phyloP scores from a whole-genome alignment of 2,888 invertebrate genomes.

The Trichacis sp. region DNA sequence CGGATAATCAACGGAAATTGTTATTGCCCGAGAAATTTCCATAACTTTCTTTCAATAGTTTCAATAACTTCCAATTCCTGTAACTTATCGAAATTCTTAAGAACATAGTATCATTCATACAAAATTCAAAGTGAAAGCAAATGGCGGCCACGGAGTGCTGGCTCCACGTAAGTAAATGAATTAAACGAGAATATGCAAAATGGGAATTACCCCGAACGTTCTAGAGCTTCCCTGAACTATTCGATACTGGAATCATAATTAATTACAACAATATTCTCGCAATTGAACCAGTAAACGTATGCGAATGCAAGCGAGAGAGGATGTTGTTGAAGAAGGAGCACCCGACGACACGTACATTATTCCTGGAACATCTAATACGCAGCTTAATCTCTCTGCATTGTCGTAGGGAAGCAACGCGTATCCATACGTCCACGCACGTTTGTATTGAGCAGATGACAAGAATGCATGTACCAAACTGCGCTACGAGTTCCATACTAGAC shows the following conservation, averaged over 20 bases:
- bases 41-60: too few species aligned
- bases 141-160: too few species aligned
- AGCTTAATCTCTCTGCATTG: slow-evolving; percentile 12
- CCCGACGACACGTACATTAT: slow-evolving; percentile 39
- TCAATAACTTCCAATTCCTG: too few species aligned
- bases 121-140: too few species aligned
- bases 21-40: too few species aligned
- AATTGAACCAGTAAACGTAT: slow-evolving; percentile 32
- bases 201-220: too few species aligned
- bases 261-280: slow-evolving; percentile 60
- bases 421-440: slow-evolving; percentile 38
- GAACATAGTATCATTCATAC: too few species aligned
- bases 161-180: too few species aligned
- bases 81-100: too few species aligned
- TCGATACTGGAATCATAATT: slow-evolving; percentile 58
- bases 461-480: slow-evolving; percentile 52
- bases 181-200: too few species aligned
- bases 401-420: slow-evolving; percentile 10
- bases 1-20: too few species aligned
- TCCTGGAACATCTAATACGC: slow-evolving; percentile 37
- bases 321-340: slow-evolving; percentile 29
- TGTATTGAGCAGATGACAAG: slow-evolving; percentile 43
- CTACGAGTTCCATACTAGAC: slow-evolving; percentile 50
- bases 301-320: slow-evolving; percentile 27
- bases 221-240: slow-evolving; percentile 41